Evolutionary conservation across 2,888 invertebrate genomes (phyloP), one percentile per base, ranked within the genome.

Genomic region (Caenorhabditis japonica): DNA sequence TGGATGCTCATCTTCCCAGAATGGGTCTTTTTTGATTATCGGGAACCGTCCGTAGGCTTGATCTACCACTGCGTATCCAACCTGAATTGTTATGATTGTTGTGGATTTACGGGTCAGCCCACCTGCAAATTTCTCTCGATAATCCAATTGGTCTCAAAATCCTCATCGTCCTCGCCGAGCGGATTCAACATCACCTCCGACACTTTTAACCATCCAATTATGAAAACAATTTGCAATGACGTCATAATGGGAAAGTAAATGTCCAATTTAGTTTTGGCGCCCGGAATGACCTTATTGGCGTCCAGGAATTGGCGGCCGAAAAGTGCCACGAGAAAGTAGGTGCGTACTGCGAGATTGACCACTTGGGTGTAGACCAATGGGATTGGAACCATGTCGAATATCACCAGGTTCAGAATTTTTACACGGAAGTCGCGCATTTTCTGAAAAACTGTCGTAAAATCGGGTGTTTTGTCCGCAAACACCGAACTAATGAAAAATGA

Each of bases 121-220:
- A 84, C 83, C 72, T 83, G 77, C 1, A 83, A 62, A 62, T 84
- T 84, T 58, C 84, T 59, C 46, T 84, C 84, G 30, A 84, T 75
- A n/a, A 84, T 81, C 79, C 82, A 85, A 61, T 85, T 85, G 12
- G 76, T 76, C 30, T 85, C 84, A 60, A 85, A 83, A 69, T 85
- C 85, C 47, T 85, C 84, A 53, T 84, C 82, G 41, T 84, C 83
- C 25, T 81, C 81, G 15, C 83, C 83, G 8, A 85, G 69, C 2
- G 85, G 85, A 64, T 85, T 85, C 36, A 85, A 49, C 69, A 85
- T 72, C 8, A 85, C 84, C 71, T 85, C 83, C 8, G 85, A 83
- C 21, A 85, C 84, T 56, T 85, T 85, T 44, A 82, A 61, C 85
- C 85, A 85, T 8, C 85, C 85, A 15, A 85, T 76, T 33, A 83